Percentiles rank a stretch among this genome's conserved stretches.
Evolutionary conservation across 2,888 invertebrate genomes (phyloP).

Genomic region (Trichopoda pennipes): DNA sequence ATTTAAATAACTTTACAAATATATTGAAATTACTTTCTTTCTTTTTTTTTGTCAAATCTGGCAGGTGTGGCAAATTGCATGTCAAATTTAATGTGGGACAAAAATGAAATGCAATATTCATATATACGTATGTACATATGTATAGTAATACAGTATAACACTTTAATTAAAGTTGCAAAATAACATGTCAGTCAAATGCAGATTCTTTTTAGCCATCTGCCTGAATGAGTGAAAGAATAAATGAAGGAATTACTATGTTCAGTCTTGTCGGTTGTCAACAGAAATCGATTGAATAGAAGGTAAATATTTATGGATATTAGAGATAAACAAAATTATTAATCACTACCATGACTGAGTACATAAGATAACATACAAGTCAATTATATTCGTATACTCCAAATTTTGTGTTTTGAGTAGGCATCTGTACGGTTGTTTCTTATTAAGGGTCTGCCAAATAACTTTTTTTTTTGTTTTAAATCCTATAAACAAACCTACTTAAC

Average conservation of each 20-base stretch:
- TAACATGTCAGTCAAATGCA: conserved; percentile 41
- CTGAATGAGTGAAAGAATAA: neutral
- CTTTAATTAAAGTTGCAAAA: neutral
- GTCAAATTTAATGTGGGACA: neutral
- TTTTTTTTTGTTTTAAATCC: no score
- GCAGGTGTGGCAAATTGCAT: neutral
- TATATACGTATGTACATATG: neutral
- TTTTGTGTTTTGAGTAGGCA: no score
- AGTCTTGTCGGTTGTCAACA: neutral
- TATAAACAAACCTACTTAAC: no score
- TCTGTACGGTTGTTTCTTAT: no score
- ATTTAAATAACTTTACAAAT: no score
- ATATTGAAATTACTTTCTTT: no score
- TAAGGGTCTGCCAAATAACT: no score
- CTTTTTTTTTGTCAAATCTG: neutral
- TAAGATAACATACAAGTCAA: no score
- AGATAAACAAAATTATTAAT: no score
- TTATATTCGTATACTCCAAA: no score
- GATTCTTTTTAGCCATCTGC: neutral
- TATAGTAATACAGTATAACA: neutral
- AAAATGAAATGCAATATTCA: neutral
- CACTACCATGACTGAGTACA: no score
- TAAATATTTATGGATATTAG: no score
- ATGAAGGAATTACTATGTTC: neutral
- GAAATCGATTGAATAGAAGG: neutral